Percentiles rank a stretch among this genome's conserved stretches.
These are phyloP conservation scores for Centroberyx gerrardi DNA, from an alignment of 2,797 vertebrate genomes.

Conservation along the genomic window DNA sequence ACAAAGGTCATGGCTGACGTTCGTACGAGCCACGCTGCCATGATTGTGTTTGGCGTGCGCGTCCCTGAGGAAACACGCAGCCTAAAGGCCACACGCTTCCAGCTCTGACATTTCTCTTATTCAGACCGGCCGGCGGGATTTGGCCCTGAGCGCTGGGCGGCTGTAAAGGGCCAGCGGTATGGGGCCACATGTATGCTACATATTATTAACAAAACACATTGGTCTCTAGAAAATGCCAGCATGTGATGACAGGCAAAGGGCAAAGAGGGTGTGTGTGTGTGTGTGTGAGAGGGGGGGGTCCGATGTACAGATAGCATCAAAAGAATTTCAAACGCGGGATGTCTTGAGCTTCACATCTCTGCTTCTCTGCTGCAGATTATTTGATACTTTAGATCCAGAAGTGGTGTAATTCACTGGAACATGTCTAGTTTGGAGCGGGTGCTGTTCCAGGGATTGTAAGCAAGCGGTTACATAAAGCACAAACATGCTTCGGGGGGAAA, in stretches of 20 bases:
- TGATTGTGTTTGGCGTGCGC: constrained; percentile 46
- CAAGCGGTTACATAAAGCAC: constrained; percentile 10
- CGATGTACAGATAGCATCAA: neutral
- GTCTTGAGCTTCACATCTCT: constrained; percentile 21
- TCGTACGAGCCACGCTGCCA: neutral
- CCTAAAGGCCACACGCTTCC: constrained; percentile 34
- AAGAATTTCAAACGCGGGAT: neutral
- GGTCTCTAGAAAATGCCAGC: constrained; percentile 50
- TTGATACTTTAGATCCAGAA: neutral
- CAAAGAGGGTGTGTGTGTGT: neutral
- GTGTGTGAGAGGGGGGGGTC: neutral
- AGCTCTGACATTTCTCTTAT: constrained; percentile 51
- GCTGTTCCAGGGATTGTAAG: neutral
- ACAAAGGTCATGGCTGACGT: neutral
- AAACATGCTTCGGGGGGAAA: constrained; percentile 8
- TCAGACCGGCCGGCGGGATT: constrained; percentile 8
- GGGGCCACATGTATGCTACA: constrained; percentile 10
- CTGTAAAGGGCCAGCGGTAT: neutral
- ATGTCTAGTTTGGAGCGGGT: constrained; percentile 3
- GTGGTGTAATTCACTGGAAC: neutral
- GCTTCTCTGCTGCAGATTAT: constrained; percentile 1
- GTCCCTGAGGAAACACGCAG: constrained; percentile 3
- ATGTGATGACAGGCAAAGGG: constrained; percentile 43
- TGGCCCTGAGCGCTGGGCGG: neutral
- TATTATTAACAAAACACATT: constrained; percentile 26